Evolutionary conservation across 1,140 invertebrate species (phyloP).

Genomic region (Plutomurus gul): DNA sequence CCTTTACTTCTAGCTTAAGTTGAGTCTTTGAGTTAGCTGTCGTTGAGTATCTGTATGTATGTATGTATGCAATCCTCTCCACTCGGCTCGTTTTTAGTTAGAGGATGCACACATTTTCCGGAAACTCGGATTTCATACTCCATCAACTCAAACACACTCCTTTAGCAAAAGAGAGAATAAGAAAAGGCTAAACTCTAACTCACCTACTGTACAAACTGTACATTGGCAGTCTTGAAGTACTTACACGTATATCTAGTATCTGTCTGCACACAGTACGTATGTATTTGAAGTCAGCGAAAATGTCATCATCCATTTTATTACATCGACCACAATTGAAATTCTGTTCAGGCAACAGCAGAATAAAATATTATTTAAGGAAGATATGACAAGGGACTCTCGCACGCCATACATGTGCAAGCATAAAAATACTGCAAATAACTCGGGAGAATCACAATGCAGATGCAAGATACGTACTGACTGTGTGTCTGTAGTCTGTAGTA

Average conservation of each 20-base stretch:
- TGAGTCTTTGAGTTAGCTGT: too few species aligned
- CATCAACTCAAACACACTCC: conserved; percentile 23
- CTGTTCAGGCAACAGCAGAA: too few species aligned
- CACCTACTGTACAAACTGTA: background rate
- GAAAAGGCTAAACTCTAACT: conserved; percentile 15
- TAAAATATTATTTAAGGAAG: background rate
- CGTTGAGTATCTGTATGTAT: too few species aligned
- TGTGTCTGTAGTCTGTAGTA: too few species aligned
- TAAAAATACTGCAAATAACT: conserved; percentile 1
- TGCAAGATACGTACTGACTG: too few species aligned
- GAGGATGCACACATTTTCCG: conserved; percentile 7
- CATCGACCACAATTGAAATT: background rate
- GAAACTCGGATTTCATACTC: conserved; percentile 24
- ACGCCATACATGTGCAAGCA: background rate
- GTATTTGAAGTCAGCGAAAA: too few species aligned
- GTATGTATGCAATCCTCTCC: too few species aligned
- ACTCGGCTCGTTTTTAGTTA: background rate
- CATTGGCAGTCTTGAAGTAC: background rate
- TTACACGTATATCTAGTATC: background rate
- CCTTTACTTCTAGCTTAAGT: too few species aligned
- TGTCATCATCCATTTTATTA: background rate
- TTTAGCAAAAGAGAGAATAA: background rate
- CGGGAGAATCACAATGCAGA: too few species aligned
- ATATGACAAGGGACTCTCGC: background rate
- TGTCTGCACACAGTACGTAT: too few species aligned